phyloP scores from a whole-genome alignment of 2,888 invertebrate genomes.

The Pecten maximus region DNA sequence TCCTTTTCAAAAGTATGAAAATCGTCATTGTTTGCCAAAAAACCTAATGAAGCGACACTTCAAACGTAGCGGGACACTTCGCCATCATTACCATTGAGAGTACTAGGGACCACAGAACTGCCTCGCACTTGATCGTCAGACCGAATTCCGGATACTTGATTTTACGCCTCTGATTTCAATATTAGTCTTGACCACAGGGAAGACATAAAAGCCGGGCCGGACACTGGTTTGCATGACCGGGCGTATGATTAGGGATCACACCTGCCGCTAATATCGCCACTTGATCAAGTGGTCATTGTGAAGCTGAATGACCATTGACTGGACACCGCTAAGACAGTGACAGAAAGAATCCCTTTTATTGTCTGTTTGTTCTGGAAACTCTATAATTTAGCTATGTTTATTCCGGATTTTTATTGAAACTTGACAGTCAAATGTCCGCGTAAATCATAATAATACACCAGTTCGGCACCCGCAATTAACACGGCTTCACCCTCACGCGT shows the following conservation, averaged over 20 bases:
- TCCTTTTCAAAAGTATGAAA: neutral
- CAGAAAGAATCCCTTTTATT: slow-evolving; percentile 23
- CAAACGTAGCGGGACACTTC: slow-evolving; percentile 1
- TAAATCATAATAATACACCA: slow-evolving; percentile 12
- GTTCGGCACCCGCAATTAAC: slow-evolving; percentile 6
- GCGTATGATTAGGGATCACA: neutral
- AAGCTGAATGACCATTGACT: slow-evolving; percentile 1
- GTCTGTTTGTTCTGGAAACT: slow-evolving; percentile 33
- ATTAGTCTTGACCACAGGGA: slow-evolving; percentile 30
- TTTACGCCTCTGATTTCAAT: slow-evolving; percentile 25
- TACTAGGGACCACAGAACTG: neutral
- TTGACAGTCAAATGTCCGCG: slow-evolving; percentile 10
- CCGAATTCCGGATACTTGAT: slow-evolving; percentile 28
- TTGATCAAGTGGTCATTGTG: slow-evolving; percentile 29
- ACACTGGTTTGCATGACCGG: neutral
- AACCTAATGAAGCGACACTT: neutral
- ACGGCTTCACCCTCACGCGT: neutral
- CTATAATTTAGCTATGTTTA: slow-evolving; percentile 28
- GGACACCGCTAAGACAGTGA: slow-evolving; percentile 26
- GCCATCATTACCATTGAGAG: neutral
- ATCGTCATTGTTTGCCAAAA: neutral
- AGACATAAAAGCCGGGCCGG: neutral
- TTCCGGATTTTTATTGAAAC: slow-evolving; percentile 35
- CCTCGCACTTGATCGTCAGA: slow-evolving; percentile 26
- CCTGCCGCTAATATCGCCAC: slow-evolving; percentile 26